Base-by-base conservation (phyloP, 2,797 vertebrate species). In the Gobio occitaniae region DNA sequence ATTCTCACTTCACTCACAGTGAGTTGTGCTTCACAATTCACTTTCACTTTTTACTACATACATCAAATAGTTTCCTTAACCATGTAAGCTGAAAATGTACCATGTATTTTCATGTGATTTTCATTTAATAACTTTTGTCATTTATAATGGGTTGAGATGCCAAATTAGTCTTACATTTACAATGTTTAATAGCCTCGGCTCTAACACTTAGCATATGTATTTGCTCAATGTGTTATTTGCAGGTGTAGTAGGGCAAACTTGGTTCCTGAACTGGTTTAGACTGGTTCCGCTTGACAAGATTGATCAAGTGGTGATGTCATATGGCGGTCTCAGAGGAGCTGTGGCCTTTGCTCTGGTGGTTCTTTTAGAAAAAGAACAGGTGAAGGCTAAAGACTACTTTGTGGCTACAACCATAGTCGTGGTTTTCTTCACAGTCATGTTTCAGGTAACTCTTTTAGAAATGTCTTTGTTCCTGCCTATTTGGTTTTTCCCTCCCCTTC, bases 241-340 rank as follows among this genome's bases (percentile, higher is more conserved):
- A 99, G 98, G 98, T 71, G 98, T 99, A 85, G 91, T 98, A 13
- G 95, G 97, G 75, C 97, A 98, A 94, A 99, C 97, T 2, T 98
- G 95, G 75, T 92, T 97, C 61, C 94, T 99, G 89, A 99, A 99
- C 92, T 97, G 94, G 81, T 98, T 98, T 91, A 96, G 98, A 76
- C 95, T 98, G 72, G 96, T 97, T 84, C 97, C 97, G 10, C 87
- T 99, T 94, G 97, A 99, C 91, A 97, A 95, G 93, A 97, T 98
- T 0, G 98, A 99, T 93, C 98, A 99, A 93, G 97, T 98, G 91
- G 97, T 98, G 94, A 98, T 99, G 98, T 98, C 98, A 0, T 99
- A 99, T 0, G 97, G 98, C 1, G 98, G 98, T 89, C 95, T 99
- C 88, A 95, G 98, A 1, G 98, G 98, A 50, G 98, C 98, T 0